Conservation (phyloP, 2,888 invertebrate species). For the Amphimallon solstitiale region DNA sequence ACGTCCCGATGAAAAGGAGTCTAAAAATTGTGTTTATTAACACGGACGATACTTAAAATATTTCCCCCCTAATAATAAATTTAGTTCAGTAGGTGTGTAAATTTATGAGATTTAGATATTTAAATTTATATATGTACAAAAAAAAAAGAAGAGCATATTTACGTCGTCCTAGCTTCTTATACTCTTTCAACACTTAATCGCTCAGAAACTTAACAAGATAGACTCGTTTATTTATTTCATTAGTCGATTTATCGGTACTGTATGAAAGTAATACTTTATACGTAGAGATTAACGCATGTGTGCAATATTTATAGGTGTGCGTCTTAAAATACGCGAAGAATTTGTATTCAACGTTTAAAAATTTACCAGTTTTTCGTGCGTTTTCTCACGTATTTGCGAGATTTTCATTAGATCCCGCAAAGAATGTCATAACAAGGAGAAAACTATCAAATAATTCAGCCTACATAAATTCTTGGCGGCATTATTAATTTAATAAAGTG, state of each 20-base stretch:
- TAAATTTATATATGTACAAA: too few species aligned
- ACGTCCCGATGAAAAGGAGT: slow-evolving; percentile 13
- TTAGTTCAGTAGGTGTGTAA: slow-evolving; percentile 4
- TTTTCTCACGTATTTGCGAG: slow-evolving; percentile 17
- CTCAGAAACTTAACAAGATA: slow-evolving; percentile 8
- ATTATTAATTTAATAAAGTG: too few species aligned
- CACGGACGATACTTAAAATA: slow-evolving; percentile 14
- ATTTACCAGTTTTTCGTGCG: slow-evolving; percentile 12
- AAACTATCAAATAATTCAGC: too few species aligned
- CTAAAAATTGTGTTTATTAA: slow-evolving; percentile 18
- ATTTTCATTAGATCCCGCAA: background rate
- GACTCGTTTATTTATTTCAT: slow-evolving; percentile 16
- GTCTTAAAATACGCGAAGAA: background rate
- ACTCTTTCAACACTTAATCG: background rate
- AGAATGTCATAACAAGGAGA: too few species aligned
- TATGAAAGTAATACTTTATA: background rate
- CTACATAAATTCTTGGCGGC: too few species aligned
- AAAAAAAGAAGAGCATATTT: slow-evolving; percentile 15
- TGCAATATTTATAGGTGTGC: slow-evolving; percentile 21
- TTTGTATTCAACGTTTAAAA: slow-evolving; percentile 5
- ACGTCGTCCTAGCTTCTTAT: slow-evolving; percentile 6
- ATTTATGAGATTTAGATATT: slow-evolving; percentile 21
- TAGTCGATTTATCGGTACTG: slow-evolving; percentile 8
- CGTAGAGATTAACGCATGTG: background rate
- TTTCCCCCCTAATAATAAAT: background rate